Conservation (phyloP, 2,888 invertebrate species). For the Temnothorax ravouxi region DNA sequence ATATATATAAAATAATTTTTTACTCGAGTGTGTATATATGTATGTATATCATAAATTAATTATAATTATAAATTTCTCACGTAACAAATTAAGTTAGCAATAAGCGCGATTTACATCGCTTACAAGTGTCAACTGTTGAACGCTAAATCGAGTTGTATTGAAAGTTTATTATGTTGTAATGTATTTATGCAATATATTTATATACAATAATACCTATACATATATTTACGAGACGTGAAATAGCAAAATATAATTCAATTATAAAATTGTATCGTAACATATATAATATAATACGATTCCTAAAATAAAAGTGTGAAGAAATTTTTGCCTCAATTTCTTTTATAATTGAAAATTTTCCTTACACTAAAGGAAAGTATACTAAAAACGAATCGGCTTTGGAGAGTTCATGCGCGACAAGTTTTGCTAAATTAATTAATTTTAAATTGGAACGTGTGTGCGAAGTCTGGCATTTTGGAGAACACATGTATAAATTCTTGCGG, state of each 20-base stretch:
- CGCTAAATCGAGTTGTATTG: constrained; percentile 66
- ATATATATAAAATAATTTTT: too few relatives aligned
- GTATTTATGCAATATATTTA: too few relatives aligned
- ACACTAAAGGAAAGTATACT: background rate
- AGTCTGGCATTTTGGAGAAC: constrained; percentile 89
- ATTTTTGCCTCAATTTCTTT: background rate
- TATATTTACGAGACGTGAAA: too few relatives aligned
- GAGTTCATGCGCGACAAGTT: background rate
- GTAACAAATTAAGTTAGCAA: background rate
- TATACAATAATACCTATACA: too few relatives aligned
- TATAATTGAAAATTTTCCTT: background rate
- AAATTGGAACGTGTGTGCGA: constrained; percentile 89
- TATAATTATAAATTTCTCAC: background rate
- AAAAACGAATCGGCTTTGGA: too few relatives aligned
- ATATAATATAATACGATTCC: background rate
- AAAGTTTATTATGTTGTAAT: background rate
- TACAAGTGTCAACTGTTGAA: background rate
- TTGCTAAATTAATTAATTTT: constrained; percentile 78
- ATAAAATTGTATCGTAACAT: background rate
- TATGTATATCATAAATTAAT: background rate
- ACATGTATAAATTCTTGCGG: constrained; percentile 89
- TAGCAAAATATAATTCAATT: background rate
- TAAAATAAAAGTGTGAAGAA: background rate
- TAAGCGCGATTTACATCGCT: background rate
- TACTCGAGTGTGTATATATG: too few relatives aligned